A percentile compares a stretch with the other conserved stretches of the same genome.
phyloP scores from a whole-genome alignment of 2,797 vertebrate species.

The Gobionotothen gibberifrons region DNA sequence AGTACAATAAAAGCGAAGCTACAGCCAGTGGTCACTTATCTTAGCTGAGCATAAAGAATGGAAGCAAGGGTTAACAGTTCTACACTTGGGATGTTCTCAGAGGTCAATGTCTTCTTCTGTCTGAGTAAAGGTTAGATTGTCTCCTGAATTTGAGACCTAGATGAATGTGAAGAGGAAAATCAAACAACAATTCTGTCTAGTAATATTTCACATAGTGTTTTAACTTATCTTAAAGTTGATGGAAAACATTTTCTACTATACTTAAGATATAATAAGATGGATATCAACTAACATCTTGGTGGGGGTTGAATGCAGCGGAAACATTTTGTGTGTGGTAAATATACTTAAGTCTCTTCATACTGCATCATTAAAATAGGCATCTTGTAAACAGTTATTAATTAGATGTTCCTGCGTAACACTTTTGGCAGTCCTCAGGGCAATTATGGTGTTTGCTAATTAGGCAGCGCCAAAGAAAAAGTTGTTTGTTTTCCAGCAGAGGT shows the following conservation, averaged over 20 bases:
- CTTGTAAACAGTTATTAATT: not conserved
- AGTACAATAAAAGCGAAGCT: not conserved
- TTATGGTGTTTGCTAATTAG: not conserved
- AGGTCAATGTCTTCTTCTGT: not conserved
- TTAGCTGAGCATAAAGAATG: not conserved
- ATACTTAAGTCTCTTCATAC: not conserved
- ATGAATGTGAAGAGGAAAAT: not conserved
- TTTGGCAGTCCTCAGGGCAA: not conserved
- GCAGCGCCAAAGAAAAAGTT: not conserved
- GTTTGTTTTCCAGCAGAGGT: conserved; percentile 2
- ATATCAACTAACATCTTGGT: not conserved
- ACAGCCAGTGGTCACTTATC: not conserved
- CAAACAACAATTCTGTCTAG: not conserved
- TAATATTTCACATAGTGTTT: not conserved
- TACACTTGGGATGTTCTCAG: not conserved
- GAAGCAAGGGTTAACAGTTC: no score
- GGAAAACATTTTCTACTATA: not conserved
- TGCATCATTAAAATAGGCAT: not conserved
- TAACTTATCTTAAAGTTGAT: not conserved
- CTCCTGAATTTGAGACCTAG: not conserved
- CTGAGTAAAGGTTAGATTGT: not conserved
- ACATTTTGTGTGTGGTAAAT: not conserved
- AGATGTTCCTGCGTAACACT: not conserved
- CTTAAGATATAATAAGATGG: not conserved
- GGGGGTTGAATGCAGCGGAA: not conserved